Evolutionary conservation across 2,113 vertebrate genomes (phyloP).

Genomic region (Tragelaphus imberbis): DNA sequence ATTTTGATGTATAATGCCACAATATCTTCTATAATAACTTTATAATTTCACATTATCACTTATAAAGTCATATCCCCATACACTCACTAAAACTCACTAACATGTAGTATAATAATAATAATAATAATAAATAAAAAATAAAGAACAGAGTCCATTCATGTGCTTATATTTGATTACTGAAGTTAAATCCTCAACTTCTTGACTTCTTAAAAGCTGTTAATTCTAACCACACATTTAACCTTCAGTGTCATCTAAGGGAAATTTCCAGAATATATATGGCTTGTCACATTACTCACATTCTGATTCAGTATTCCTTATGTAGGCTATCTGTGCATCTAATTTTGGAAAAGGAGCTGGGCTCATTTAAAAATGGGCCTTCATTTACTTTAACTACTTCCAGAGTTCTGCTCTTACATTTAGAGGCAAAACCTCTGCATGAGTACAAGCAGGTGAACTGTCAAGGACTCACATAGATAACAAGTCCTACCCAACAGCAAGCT

Average conservation of each 20-base stretch:
- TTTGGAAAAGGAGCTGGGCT: not conserved
- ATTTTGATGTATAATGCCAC: not conserved
- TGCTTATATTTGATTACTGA: not conserved
- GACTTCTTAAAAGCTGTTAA: not conserved
- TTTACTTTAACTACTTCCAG: not conserved
- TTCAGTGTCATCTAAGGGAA: not conserved
- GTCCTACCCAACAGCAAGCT: not conserved
- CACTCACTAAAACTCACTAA: not conserved
- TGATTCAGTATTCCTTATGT: not conserved
- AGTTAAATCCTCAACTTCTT: not conserved
- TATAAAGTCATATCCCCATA: not conserved
- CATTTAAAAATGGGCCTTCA: not conserved
- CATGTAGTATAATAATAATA: not conserved
- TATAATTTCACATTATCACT: not conserved
- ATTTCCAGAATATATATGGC: not conserved
- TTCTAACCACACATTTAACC: not conserved
- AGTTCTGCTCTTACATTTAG: not conserved
- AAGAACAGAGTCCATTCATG: not conserved
- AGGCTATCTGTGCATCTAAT: not conserved
- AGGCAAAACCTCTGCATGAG: not conserved
- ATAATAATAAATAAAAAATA: not conserved
- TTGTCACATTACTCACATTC: not conserved
- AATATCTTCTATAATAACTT: not conserved
- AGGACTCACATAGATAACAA: not conserved
- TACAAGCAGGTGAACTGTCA: not conserved